Evolutionary conservation across 1,140 invertebrate genomes (phyloP).

Genomic region (Papilio dardanus): DNA sequence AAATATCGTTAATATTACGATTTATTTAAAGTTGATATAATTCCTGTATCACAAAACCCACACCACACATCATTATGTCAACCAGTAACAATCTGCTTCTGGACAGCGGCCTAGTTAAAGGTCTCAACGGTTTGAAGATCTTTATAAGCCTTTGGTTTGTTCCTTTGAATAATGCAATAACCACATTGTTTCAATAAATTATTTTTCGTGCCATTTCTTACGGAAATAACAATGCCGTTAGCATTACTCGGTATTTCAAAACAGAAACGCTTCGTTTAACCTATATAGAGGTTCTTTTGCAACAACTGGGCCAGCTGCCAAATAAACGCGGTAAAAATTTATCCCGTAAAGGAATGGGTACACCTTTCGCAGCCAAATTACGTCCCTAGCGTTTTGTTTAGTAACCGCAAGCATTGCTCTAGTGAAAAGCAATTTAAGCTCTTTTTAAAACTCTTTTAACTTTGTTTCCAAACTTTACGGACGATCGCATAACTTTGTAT

Average conservation of each 20-base stretch:
- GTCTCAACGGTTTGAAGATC: too few species aligned
- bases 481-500: too few species aligned
- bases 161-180: too few species aligned
- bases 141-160: too few species aligned
- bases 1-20: too few species aligned
- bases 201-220: not conserved
- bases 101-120: too few species aligned
- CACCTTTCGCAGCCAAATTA: constrained; percentile 13
- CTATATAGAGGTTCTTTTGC: not conserved
- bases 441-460: not conserved
- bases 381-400: constrained; percentile 12
- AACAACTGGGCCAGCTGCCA: constrained; percentile 1
- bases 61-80: too few species aligned
- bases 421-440: not conserved
- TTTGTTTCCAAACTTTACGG: constrained; percentile 1
- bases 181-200: not conserved
- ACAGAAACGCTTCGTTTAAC: constrained; percentile 8
- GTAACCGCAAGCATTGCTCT: not conserved
- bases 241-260: not conserved
- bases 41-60: too few species aligned
- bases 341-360: constrained; percentile 6
- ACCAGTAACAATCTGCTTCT: too few species aligned
- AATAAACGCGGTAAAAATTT: constrained; percentile 13
- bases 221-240: constrained; percentile 17
- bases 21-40: too few species aligned